Evolutionary conservation across 2,113 vertebrate genomes (phyloP), one percentile per base, ranked within the genome.

Genomic region (Passer montanus): DNA sequence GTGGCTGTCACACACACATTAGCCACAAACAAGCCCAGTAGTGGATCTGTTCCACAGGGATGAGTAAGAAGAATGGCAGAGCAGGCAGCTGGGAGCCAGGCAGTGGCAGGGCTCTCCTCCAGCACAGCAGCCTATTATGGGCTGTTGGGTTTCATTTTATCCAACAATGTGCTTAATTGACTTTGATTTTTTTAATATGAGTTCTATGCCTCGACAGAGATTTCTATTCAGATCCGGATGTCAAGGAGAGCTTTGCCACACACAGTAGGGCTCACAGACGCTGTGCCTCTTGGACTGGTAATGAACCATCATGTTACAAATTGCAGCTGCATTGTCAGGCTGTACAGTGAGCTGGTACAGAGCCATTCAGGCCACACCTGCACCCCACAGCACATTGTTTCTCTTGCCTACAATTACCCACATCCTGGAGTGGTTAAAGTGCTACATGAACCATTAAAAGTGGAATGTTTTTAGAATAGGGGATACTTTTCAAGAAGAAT

Each of bases 341-440:
- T 87, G 64, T 52, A 15, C 84, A 56, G 31, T n/a, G 12, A 82
- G 39, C 43, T 81, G 43, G 62, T 67, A 50, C 13, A 17, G 90
- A 80, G 72, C 68, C 62, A 17, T 43, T 85, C 53, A 18, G 58
- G 26, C 73, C 64, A 64, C 89, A 68, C 93, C 89, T 87, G 73
- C 73, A 76, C 75, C 35, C 59, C 53, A 20, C 21, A n/a, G 73
- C 62, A 67, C 75, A 70, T 88, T 96, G 93, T 86, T 91, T n/a
- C 66, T 81, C 80, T 85, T 66, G 43, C 78, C 72, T 90, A 14
- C 64, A 91, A 60, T 86, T 81, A 70, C 31, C 47, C 59, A 64
- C 80, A 78, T 84, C 88, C 76, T 96, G 94, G 85, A 92, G 85
- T 27, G 15, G 35, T 86, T 96, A 55, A 47, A 77, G 33, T 66